phyloP scores from a whole-genome alignment of 1,140 invertebrate species.

The Dendrolimus kikuchii region DNA sequence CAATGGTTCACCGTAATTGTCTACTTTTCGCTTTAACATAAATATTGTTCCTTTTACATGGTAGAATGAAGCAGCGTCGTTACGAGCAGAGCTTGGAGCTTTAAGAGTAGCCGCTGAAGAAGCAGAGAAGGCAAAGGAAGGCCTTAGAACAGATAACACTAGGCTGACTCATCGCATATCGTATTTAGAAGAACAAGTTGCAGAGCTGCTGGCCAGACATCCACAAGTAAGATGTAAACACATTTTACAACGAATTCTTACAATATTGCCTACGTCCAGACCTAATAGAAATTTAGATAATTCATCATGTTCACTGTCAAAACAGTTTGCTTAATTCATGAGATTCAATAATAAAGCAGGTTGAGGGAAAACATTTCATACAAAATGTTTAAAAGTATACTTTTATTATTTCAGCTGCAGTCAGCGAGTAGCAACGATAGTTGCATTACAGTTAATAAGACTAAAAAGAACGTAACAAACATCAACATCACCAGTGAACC shows the following conservation, averaged over 20 bases:
- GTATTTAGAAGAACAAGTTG: slow-evolving; percentile 91
- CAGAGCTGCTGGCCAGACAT: slow-evolving; percentile 74
- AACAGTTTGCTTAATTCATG: neutral
- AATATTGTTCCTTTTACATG: neutral
- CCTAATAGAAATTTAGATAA: neutral
- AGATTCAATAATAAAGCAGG: neutral
- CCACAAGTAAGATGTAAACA: slow-evolving; percentile 29
- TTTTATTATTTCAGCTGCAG: slow-evolving; percentile 47
- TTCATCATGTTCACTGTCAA: slow-evolving; percentile 1
- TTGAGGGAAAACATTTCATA: neutral
- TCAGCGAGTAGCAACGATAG: slow-evolving; percentile 50
- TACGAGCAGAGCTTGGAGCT: slow-evolving; percentile 71
- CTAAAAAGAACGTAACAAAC: slow-evolving; percentile 74
- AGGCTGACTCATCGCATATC: slow-evolving; percentile 89
- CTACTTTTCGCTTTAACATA: neutral
- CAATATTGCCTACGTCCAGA: neutral
- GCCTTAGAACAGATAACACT: slow-evolving; percentile 83
- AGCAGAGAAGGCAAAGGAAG: slow-evolving; percentile 75
- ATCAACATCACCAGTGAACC: slow-evolving; percentile 73
- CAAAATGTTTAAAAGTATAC: slow-evolving; percentile 3
- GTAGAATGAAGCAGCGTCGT: slow-evolving; percentile 52
- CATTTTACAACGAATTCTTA: slow-evolving; percentile 4
- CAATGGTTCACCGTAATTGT: too few relatives aligned
- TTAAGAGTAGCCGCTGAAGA: slow-evolving; percentile 75
- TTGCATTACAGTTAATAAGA: slow-evolving; percentile 68